Conservation (phyloP, 2,797 vertebrate species). For the Lepidocolaptes lacrymiger region DNA sequence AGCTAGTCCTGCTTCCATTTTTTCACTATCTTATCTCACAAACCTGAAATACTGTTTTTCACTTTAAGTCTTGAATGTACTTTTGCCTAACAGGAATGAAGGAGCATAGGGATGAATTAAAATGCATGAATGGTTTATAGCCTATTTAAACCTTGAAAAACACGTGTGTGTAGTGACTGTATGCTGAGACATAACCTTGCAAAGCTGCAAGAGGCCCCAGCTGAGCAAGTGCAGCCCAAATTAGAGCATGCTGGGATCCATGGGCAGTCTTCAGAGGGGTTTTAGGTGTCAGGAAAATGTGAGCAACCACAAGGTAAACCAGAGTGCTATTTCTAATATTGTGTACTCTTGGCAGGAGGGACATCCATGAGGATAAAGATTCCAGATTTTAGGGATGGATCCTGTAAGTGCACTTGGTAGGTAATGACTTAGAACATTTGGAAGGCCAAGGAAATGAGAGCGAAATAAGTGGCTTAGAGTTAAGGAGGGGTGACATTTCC, state of each 20-base stretch:
- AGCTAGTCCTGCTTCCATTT: background rate
- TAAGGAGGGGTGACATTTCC: background rate
- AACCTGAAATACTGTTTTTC: background rate
- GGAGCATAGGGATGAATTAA: background rate
- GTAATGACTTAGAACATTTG: background rate
- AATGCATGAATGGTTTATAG: background rate
- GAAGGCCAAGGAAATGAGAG: background rate
- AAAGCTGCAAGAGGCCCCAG: background rate
- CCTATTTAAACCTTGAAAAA: background rate
- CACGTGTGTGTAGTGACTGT: background rate
- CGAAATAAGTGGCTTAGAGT: background rate
- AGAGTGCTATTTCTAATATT: background rate
- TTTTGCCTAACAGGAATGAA: background rate
- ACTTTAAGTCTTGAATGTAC: background rate
- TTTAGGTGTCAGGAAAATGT: background rate
- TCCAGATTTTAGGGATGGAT: background rate
- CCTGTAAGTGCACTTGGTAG: background rate
- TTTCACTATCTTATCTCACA: background rate
- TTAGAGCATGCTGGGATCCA: background rate
- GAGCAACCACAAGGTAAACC: background rate
- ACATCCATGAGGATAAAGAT: background rate
- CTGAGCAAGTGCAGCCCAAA: background rate
- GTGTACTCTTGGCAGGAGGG: background rate
- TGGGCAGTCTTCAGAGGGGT: background rate
- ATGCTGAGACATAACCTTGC: background rate